These are phyloP conservation scores for Sphaeramia orbicularis DNA, from an alignment of 2,797 vertebrate genomes.

Conservation along the genomic window DNA sequence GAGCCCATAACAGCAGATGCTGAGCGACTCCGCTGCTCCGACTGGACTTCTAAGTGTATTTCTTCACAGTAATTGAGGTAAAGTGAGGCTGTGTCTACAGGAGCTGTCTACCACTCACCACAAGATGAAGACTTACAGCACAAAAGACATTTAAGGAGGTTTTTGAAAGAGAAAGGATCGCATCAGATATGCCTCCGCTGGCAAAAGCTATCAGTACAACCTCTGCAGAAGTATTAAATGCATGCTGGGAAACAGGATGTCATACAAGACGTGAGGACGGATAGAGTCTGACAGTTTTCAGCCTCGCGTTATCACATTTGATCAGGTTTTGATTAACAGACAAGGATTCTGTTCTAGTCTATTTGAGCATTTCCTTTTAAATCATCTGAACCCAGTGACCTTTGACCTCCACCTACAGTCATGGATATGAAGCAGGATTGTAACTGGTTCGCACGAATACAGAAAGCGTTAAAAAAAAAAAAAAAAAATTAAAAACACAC, in stretches of 20 bases:
- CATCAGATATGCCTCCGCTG: conserved; percentile 14
- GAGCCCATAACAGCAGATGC: conserved; percentile 40
- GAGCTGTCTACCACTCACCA: conserved; percentile 35
- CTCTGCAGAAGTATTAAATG: conserved; percentile 15
- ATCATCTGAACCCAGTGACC: conserved; percentile 44
- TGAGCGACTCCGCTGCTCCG: conserved; percentile 30
- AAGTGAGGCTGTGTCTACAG: conserved; percentile 40
- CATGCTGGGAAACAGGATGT: conserved; percentile 43
- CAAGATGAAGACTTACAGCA: conserved; percentile 19
- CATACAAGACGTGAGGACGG: conserved; percentile 10
- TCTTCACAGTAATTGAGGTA: conserved; percentile 55
- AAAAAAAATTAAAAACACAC: conserved; percentile 22
- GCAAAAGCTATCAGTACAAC: conserved; percentile 22
- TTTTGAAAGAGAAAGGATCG: conserved; percentile 28
- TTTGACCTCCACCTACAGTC: conserved; percentile 51
- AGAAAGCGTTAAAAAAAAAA: conserved; percentile 14
- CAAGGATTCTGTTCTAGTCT: conserved; percentile 14
- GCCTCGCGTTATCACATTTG: conserved; percentile 19
- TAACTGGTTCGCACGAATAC: conserved; percentile 24
- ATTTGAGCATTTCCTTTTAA: conserved; percentile 32
- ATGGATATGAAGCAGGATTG: conserved; percentile 7
- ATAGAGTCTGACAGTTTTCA: conserved; percentile 14
- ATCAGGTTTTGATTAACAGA: conserved; percentile 19
- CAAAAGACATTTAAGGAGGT: conserved; percentile 11
- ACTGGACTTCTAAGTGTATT: conserved; percentile 52